These are phyloP conservation scores for Urocyon cinereoargenteus DNA, from an alignment of 2,797 vertebrate genomes.

Conservation along the genomic window DNA sequence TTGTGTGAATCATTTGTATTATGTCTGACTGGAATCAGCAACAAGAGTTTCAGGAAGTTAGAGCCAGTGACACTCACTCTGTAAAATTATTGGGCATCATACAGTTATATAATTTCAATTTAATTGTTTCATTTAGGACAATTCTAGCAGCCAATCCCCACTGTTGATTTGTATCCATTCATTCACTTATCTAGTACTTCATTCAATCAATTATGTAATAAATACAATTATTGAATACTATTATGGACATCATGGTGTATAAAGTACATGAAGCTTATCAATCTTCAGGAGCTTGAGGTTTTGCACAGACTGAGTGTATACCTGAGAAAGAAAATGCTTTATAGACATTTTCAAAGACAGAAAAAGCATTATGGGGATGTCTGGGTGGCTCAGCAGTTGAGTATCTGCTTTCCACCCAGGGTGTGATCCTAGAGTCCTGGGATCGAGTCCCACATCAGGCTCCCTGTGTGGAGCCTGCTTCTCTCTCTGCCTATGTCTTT, in stretches of 20 bases:
- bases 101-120: neutral
- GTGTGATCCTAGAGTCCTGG: no score
- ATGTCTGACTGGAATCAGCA: neutral
- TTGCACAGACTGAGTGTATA: neutral
- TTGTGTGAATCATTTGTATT: neutral
- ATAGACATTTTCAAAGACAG: neutral
- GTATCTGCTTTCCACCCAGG: no score
- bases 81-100: neutral
- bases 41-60: conserved; percentile 2
- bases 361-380: neutral
- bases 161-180: neutral
- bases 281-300: neutral
- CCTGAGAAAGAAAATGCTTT: neutral
- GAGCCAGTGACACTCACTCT: neutral
- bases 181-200: neutral
- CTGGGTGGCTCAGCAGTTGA: no score
- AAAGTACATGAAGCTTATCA: neutral
- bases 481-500: no score
- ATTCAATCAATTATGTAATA: neutral
- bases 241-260: neutral
- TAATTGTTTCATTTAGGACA: conserved; percentile 45
- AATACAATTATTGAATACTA: neutral
- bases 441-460: no score
- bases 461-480: no score
- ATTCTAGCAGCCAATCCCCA: neutral